These are phyloP conservation scores for Etheostoma spectabile DNA, from an alignment of 2,113 vertebrate genomes.

Conservation along the genomic window DNA sequence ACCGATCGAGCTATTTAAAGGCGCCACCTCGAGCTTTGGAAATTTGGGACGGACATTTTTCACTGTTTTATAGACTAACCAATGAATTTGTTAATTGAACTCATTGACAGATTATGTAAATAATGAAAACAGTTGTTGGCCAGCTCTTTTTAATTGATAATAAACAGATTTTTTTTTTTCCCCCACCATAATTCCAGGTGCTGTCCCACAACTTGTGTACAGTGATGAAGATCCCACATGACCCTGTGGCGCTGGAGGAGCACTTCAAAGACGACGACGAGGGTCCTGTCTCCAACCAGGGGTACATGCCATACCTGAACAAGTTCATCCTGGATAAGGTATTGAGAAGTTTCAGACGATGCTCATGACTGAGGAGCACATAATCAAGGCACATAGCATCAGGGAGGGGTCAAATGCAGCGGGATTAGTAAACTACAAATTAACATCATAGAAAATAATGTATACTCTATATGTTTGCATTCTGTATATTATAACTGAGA, in stretches of 20 bases:
- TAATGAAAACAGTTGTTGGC: no score
- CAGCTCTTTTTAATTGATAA: neutral
- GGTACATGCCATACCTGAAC: constrained; percentile 99
- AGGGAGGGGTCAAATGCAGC: no score
- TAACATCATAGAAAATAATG: no score
- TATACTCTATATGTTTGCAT: neutral
- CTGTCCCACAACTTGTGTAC: constrained; percentile 98
- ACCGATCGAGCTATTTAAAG: no score
- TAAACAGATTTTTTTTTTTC: neutral
- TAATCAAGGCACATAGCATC: no score
- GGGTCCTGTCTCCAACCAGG: constrained; percentile 97
- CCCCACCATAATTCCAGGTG: constrained; percentile 83
- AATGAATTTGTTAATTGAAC: neutral
- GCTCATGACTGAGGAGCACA: no score
- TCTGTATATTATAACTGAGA: neutral
- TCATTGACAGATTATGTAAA: neutral
- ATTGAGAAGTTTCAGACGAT: neutral
- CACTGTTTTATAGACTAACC: neutral
- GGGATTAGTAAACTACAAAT: no score
- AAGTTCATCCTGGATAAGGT: constrained; percentile 96
- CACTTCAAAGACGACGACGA: constrained; percentile 98
- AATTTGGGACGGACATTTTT: neutral
- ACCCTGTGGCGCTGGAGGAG: constrained; percentile 95
- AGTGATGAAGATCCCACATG: constrained; percentile 94
- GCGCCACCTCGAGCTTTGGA: neutral